phyloP scores from a whole-genome alignment of 2,113 vertebrate species.

The Thymallus thymallus region DNA sequence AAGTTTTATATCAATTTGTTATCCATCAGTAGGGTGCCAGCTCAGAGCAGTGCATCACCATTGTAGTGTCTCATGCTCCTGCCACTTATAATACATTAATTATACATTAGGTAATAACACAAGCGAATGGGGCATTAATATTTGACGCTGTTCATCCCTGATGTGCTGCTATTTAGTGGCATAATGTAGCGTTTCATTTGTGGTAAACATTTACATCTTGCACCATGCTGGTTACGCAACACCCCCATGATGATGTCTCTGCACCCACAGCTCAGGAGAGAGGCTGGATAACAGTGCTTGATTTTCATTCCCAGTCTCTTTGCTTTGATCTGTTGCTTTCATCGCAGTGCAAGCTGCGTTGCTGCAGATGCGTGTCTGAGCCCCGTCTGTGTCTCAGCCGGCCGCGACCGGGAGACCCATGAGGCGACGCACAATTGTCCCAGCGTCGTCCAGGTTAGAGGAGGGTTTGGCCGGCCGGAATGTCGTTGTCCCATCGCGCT shows the following conservation, averaged over 20 bases:
- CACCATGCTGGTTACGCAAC: neutral
- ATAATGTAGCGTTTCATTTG: neutral
- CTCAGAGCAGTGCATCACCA: neutral
- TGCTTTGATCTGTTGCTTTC: neutral
- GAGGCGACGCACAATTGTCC: too few species aligned
- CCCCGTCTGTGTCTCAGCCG: too few species aligned
- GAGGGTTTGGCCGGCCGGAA: too few species aligned
- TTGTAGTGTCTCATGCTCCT: neutral
- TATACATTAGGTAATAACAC: conserved; percentile 12
- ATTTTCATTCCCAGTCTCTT: neutral
- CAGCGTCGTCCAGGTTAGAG: too few species aligned
- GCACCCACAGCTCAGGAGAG: neutral
- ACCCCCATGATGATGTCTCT: neutral
- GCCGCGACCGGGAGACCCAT: too few species aligned
- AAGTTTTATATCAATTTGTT: neutral
- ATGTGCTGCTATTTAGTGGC: conserved; percentile 6
- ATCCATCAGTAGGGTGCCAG: neutral
- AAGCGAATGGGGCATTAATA: neutral
- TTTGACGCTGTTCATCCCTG: neutral
- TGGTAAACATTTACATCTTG: neutral
- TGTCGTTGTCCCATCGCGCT: too few species aligned
- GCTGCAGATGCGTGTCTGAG: too few species aligned
- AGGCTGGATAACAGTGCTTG: neutral
- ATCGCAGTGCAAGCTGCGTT: too few species aligned
- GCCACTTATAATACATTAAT: neutral